A percentile compares a stretch with the other conserved stretches of the same genome.
Evolutionary conservation across 2,113 vertebrate species (phyloP).

Genomic region (Oxyura jamaicensis): DNA sequence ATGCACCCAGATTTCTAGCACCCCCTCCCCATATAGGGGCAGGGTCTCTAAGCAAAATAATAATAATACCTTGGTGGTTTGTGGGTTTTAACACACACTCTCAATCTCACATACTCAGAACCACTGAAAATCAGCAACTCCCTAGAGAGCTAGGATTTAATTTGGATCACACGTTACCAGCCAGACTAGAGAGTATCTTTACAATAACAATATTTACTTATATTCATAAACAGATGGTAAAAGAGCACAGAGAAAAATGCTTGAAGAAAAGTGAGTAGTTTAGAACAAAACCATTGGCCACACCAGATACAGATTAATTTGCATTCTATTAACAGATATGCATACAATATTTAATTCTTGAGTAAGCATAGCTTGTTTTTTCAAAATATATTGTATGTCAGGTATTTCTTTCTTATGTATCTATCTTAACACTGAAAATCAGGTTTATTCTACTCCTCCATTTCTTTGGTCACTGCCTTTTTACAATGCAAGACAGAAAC

Average conservation of each 20-base stretch:
- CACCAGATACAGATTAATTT: background rate
- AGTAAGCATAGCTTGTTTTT: background rate
- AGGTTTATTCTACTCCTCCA: background rate
- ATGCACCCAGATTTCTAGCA: constrained; percentile 30
- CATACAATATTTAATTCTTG: background rate
- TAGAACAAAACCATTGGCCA: background rate
- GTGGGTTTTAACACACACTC: constrained; percentile 30
- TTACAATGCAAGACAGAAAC: background rate
- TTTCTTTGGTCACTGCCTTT: background rate
- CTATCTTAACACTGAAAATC: background rate
- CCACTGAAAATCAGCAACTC: constrained; percentile 40
- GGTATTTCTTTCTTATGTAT: background rate
- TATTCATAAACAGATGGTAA: constrained; percentile 42
- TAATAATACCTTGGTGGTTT: constrained; percentile 19
- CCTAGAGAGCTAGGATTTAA: constrained; percentile 31
- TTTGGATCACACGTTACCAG: constrained; percentile 20
- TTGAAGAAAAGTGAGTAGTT: constrained; percentile 7
- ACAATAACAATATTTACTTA: constrained; percentile 53
- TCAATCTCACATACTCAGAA: constrained; percentile 39
- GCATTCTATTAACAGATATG: background rate
- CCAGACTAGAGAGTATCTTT: constrained; percentile 46
- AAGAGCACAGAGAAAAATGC: background rate
- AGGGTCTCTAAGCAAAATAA: constrained; percentile 22
- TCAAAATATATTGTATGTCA: background rate
- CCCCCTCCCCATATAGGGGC: background rate